Evolutionary conservation across 2,888 invertebrate species (phyloP).

Genomic region (Copidosoma aretas): DNA sequence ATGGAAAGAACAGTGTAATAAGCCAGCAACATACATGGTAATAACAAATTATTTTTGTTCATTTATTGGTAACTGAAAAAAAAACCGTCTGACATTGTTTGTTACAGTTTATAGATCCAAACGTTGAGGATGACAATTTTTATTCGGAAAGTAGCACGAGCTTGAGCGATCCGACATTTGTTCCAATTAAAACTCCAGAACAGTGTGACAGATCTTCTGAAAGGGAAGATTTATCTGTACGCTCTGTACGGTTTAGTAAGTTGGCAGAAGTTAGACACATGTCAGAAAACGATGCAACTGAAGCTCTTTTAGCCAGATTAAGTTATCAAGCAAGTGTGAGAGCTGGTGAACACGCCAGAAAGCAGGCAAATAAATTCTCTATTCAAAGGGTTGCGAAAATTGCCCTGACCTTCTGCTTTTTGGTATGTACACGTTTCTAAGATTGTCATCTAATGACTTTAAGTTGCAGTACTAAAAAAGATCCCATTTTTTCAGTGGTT

Average conservation of each 20-base stretch:
- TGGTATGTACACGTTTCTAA: conserved; percentile 67
- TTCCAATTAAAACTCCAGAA: conserved; percentile 82
- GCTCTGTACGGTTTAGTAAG: conserved; percentile 90
- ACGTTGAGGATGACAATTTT: conserved; percentile 81
- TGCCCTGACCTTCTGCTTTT: conserved; percentile 82
- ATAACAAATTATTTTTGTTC: conserved; percentile 4
- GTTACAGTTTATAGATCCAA: conserved; percentile 75
- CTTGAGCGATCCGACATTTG: conserved; percentile 87
- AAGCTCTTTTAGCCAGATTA: conserved; percentile 88
- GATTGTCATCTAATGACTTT: background rate
- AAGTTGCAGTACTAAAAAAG: background rate
- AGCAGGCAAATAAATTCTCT: conserved; percentile 79
- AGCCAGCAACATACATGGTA: conserved; percentile 77
- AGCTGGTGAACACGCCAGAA: conserved; percentile 78
- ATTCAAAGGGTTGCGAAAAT: conserved; percentile 80
- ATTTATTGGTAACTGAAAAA: background rate
- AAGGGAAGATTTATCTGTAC: conserved; percentile 81
- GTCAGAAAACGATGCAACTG: conserved; percentile 89
- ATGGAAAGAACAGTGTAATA: conserved; percentile 79
- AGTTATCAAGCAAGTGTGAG: conserved; percentile 93
- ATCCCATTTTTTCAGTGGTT: conserved; percentile 77
- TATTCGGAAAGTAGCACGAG: conserved; percentile 74
- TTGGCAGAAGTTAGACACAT: conserved; percentile 88
- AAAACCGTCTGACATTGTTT: background rate
- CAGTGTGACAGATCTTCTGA: conserved; percentile 75